Base-by-base conservation (phyloP, 2,888 invertebrate species). In the Anorthoa munda region DNA sequence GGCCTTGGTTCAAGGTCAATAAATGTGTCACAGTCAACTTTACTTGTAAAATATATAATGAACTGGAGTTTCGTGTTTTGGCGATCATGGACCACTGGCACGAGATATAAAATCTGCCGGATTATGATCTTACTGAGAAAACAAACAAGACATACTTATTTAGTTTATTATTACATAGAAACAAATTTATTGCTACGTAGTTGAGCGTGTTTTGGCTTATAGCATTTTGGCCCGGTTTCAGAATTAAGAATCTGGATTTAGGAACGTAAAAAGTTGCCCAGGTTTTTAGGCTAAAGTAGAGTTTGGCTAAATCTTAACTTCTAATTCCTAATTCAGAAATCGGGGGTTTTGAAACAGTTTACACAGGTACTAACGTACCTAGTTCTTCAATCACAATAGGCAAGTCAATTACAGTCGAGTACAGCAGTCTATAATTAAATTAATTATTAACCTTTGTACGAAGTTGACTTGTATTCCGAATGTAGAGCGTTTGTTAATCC, bases 391-490 rank as follows among this genome's bases (percentile, higher is more conserved):
- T 56, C 55, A 77, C 69, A 58, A 69, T 69, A 76, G 48, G 4
- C 48, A 76, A 56, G 39, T 66, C 77, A 50, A 50, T 77, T 77
- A 56, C 55, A 67, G 39, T 67, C 39, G 17, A 51, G 50, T 46
- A 58, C 45, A 67, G 50, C 12, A 55, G 71, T 51, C 18, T 59
- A 39, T 78, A 59, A 78, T 78, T 70, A 78, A 78, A 18, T 78
- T 51, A 69, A 77, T 74, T 59, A 77, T 74, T 59, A 77, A 58
- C 58, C 51, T 74, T 58, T 59, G 74, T 58, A 26, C 46, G 13
- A 53, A 78, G 17, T 39, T 77, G 17, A 58, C 23, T 74, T 31
- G 23, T 59, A 53, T 75, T 53, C 21, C 18, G 9, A 71, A 78
- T 45, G 59, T 59, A 48, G 51, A 48, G 51, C 53, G 39, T 53